Conservation (phyloP, 92 coral and sea anemone species). For the Palythoa grandiflora region DNA sequence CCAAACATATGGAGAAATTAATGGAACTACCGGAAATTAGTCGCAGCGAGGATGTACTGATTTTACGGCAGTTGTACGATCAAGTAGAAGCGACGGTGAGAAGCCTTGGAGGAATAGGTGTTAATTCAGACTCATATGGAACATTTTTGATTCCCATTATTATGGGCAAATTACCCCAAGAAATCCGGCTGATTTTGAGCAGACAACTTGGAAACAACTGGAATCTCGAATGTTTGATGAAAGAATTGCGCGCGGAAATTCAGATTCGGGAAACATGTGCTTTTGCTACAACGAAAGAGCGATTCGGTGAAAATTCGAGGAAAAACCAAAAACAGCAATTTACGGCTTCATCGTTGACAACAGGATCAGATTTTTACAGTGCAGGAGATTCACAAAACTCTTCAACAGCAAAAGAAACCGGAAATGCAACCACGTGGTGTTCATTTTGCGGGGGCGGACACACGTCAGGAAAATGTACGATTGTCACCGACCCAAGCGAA, state of each 20-base stretch:
- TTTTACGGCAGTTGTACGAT: slow-evolving; percentile 33
- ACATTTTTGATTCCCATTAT: slow-evolving; percentile 36
- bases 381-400: not conserved
- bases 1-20: slow-evolving; percentile 33
- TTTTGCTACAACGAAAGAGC: slow-evolving; percentile 20
- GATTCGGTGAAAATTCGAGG: not conserved
- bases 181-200: slow-evolving; percentile 29
- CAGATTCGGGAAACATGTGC: slow-evolving; percentile 51
- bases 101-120: slow-evolving; percentile 39
- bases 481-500: not conserved
- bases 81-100: slow-evolving; percentile 37
- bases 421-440: slow-evolving; percentile 21
- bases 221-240: slow-evolving; percentile 14
- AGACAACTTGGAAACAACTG: slow-evolving; percentile 45
- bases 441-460: slow-evolving; percentile 27
- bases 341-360: not conserved
- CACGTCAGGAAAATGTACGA: slow-evolving; percentile 4
- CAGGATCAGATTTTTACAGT: not conserved
- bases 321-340: not conserved
- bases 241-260: slow-evolving; percentile 34
- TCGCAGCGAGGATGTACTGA: slow-evolving; percentile 6
- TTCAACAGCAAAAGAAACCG: not conserved
- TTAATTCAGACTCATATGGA: not conserved
- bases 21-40: slow-evolving; percentile 10
- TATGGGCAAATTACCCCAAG: slow-evolving; percentile 57